Evolutionary conservation across 2,888 invertebrate species (phyloP), one percentile per base, ranked within the genome.

Genomic region (Trachelus troglodyta): DNA sequence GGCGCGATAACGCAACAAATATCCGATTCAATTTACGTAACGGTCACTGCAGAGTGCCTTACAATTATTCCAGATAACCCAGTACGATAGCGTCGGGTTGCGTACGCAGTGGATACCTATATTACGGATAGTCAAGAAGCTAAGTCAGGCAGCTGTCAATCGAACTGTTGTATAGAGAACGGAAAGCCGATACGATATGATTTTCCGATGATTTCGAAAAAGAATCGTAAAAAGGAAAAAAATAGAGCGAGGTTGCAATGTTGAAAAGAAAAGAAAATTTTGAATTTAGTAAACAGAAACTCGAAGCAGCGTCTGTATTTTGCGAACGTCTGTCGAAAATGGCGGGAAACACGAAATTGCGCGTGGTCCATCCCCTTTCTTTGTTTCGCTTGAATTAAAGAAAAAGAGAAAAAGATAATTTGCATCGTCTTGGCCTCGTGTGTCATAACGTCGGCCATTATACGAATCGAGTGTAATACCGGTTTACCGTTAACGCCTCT

Each of bases 1-100:
- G 12, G 30, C 34, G 75, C 82, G 85, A 86, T 86, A 87, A 82
- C 82, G 74, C 79, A 81, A 81, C 86, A 81, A 86, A 82, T 84
- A 86, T 84, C 83, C 83, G 88, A 88, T 89, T 85, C 85, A 88
- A 85, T 88, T 89, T 89, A 89, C 85, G 89, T 89, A 89, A 88
- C 84, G 77, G 81, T 79, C 83, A 82, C 84, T 82, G 79, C 78
- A 80, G 34, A 79, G 69, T 23, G 78, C 75, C 79, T 74, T 79
- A 76, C 78, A 82, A 84, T 86, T 83, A 83, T 84, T 84, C 84
- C 84, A 78, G 86, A 86, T 85, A 86, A 82, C 79, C 80, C 76
- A 80, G 37, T 74, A 35, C 68, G 85, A 87, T 85, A 87, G 34
- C 56, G 68, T 74, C 40, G 69, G 73, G 30, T 33, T 30, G 40